A percentile compares a stretch with the other conserved stretches of the same genome.
phyloP scores from a whole-genome alignment of 2,113 vertebrate genomes.

The Sigmodon hispidus region DNA sequence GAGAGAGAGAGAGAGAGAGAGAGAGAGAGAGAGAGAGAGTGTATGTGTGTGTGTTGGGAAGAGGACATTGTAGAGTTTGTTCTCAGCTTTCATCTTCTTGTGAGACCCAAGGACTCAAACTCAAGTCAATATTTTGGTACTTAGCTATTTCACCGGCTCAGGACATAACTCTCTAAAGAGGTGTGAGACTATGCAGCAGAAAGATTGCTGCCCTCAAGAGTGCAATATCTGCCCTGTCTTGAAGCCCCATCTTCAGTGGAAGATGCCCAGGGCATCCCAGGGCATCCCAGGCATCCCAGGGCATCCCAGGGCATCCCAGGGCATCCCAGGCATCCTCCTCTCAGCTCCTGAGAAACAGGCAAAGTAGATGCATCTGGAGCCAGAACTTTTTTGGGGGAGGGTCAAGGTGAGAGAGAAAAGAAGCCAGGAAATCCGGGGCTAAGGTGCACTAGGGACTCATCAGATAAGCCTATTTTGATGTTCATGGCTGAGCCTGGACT shows the following conservation, averaged over 20 bases:
- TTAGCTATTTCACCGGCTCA: not conserved
- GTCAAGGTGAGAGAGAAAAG: constrained; percentile 61
- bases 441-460: not conserved
- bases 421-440: not conserved
- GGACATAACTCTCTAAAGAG: not conserved
- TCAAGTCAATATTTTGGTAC: not conserved
- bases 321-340: not conserved
- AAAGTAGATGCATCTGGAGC: not conserved
- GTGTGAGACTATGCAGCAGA: not conserved
- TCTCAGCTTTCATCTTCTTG: not conserved
- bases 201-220: not conserved
- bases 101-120: not conserved
- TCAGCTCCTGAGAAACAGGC: not conserved
- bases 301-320: fast-evolving
- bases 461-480: constrained; percentile 47
- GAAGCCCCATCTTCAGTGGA: not conserved
- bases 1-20: too few relatives aligned
- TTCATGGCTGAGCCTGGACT: fast-evolving
- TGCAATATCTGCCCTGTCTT: not conserved
- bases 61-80: not conserved
- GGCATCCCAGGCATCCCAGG: too few relatives aligned
- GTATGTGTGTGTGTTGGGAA: not conserved
- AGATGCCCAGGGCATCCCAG: fast-evolving
- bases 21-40: too few relatives aligned
- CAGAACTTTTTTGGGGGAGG: not conserved